Evolutionary conservation across 2,113 vertebrate genomes (phyloP), one percentile per base, ranked within the genome.

Genomic region (Micromys minutus): DNA sequence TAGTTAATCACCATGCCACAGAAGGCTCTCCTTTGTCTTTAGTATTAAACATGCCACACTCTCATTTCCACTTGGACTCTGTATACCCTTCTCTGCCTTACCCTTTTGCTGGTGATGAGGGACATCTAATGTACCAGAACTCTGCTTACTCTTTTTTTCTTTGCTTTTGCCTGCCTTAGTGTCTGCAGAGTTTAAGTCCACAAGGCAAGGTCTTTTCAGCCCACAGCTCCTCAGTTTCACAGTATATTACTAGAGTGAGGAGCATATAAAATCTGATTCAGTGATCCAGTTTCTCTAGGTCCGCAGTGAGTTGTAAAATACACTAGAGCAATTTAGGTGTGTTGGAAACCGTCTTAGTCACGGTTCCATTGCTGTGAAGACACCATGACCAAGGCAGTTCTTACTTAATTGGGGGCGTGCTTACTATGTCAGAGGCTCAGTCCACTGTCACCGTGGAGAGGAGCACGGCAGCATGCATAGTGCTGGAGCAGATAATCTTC

Each of bases 251-350:
- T 91, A 75, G 83, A 88, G 39, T 81, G 45, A 92, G 36, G n/a
- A 17, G 52, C 87, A 52, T 52, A 4, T 91, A 50, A 90, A 34
- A 90, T 59, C 89, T 91, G 61, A 79, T 87, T 91, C 59, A 72
- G 39, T 80, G 72, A 95, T 61, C 19, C 7, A 74, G 57, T 80
- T 89, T 93, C 89, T 93, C 65, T 91, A 96, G 52, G 29, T 9
- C 69, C 90, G 52, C 67, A 77, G 45, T 89, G 94, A 86, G 39
- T 45, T 45, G 22, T 65, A 65, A 91, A 95, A 83, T 84, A 34
- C 22, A 93, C 79, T 45, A 86, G 21, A 96, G 34, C 29, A 93
- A 72, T 50, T 86, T 94, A 91, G 74, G 52, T 61, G 15, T 15
- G 3, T 71, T 96, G 47, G 95, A 92, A 90, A 22, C 45, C 45